These are phyloP conservation scores for Epizoanthus rinbou DNA, from an alignment of 92 coral and sea anemone genomes.

Conservation along the genomic window DNA sequence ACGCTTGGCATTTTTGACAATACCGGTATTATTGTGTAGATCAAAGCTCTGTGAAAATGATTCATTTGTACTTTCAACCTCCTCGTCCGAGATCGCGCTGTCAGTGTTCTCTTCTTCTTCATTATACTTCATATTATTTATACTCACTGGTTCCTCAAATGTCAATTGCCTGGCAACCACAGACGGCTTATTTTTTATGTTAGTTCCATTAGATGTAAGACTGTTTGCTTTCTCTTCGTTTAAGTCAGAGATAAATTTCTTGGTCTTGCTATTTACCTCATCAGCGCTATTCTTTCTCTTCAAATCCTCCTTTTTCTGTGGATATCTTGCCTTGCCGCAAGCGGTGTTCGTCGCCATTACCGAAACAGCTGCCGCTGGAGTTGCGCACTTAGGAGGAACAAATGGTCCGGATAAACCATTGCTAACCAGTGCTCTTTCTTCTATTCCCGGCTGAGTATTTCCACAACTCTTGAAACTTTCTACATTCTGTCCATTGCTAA, in stretches of 20 bases:
- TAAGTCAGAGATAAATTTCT: slow-evolving; percentile 25
- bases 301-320: slow-evolving; percentile 44
- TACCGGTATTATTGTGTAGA: slow-evolving; percentile 22
- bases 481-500: slow-evolving; percentile 19
- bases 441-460: slow-evolving; percentile 14
- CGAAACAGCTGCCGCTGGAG: slow-evolving; percentile 54
- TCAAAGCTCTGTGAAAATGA: slow-evolving; percentile 48
- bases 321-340: slow-evolving; percentile 51
- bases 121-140: slow-evolving; percentile 10
- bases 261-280: slow-evolving; percentile 31
- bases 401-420: slow-evolving; percentile 43
- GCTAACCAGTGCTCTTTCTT: slow-evolving; percentile 7
- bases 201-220: slow-evolving; percentile 20
- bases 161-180: slow-evolving; percentile 74
- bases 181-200: slow-evolving; percentile 32
- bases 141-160: slow-evolving; percentile 55
- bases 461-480: slow-evolving; percentile 20
- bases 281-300: slow-evolving; percentile 42
- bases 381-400: slow-evolving; percentile 66
- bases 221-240: slow-evolving; percentile 19
- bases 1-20: slow-evolving; percentile 45
- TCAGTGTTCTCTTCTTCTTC: slow-evolving; percentile 89
- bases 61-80: slow-evolving; percentile 65
- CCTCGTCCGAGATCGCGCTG: slow-evolving; percentile 97
- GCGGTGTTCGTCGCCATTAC: slow-evolving; percentile 24